phyloP scores from a whole-genome alignment of 1,140 invertebrate genomes.

The Steinernema khuongi region DNA sequence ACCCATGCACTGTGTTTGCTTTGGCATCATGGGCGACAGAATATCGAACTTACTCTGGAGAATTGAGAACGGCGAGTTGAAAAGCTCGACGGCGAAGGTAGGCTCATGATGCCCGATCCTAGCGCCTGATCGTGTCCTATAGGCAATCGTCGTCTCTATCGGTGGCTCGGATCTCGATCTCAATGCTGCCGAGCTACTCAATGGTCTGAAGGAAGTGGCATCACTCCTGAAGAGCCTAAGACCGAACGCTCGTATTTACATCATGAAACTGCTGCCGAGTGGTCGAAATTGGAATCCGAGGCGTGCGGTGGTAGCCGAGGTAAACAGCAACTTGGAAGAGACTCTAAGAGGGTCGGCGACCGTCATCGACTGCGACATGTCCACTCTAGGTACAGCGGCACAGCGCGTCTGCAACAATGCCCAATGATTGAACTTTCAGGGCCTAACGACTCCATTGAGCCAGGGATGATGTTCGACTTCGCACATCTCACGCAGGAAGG shows the following conservation, averaged over 20 bases:
- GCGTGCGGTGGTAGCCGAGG: conserved; percentile 70
- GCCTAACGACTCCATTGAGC: not conserved
- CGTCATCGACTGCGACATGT: conserved; percentile 69
- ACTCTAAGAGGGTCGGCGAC: conserved; percentile 65
- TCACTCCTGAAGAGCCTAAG: conserved; percentile 22
- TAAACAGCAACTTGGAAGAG: conserved; percentile 70
- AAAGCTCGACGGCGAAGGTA: conserved; percentile 78
- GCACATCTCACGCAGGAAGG: conserved; percentile 75
- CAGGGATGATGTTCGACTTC: conserved; percentile 72
- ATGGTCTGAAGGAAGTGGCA: conserved; percentile 72
- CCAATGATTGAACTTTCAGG: conserved; percentile 70
- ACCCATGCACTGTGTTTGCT: conserved; percentile 79
- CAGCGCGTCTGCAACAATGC: conserved; percentile 71
- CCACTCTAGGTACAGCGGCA: conserved; percentile 73
- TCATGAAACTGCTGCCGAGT: conserved; percentile 74
- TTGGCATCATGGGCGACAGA: conserved; percentile 79
- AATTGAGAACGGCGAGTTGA: conserved; percentile 77
- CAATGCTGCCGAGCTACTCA: conserved; percentile 70
- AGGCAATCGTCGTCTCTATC: conserved; percentile 77
- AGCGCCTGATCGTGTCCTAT: conserved; percentile 28
- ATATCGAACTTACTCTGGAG: conserved; percentile 83
- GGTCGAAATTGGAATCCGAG: conserved; percentile 75
- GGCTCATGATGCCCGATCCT: conserved; percentile 37
- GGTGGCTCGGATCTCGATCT: conserved; percentile 77
- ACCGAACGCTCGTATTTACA: conserved; percentile 45